Conservation (phyloP, 1,140 invertebrate species). For the Galleria mellonella region DNA sequence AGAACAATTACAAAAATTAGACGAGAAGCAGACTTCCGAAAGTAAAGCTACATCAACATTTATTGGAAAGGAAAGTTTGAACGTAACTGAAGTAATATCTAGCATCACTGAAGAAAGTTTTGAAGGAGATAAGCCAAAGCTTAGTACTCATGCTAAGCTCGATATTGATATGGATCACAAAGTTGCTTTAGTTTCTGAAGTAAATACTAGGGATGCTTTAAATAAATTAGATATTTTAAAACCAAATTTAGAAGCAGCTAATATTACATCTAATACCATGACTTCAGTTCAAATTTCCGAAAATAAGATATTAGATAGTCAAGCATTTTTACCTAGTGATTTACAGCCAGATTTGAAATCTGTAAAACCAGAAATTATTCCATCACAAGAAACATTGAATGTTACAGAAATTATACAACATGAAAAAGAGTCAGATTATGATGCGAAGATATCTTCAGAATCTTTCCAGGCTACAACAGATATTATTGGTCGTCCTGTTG, state of each 20-base stretch:
- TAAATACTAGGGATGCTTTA: slow-evolving; percentile 32
- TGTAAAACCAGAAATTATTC: slow-evolving; percentile 27
- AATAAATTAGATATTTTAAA: slow-evolving; percentile 16
- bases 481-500: slow-evolving; percentile 38
- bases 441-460: slow-evolving; percentile 11
- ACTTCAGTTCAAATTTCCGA: slow-evolving; percentile 40
- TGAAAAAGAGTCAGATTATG: slow-evolving; percentile 51
- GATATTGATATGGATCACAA: slow-evolving; percentile 42
- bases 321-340: slow-evolving; percentile 25
- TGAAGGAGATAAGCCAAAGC: slow-evolving; percentile 9
- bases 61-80: slow-evolving; percentile 45
- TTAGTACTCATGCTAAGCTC: slow-evolving; percentile 29
- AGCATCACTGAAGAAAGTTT: slow-evolving; percentile 26
- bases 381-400: slow-evolving; percentile 30
- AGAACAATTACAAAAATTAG: slow-evolving; percentile 39
- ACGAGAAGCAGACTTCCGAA: slow-evolving; percentile 17
- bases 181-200: slow-evolving; percentile 42
- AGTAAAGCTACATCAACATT: slow-evolving; percentile 28
- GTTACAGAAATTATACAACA: slow-evolving; percentile 39
- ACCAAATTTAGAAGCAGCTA: slow-evolving; percentile 30
- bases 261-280: slow-evolving; percentile 27
- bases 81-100: slow-evolving; percentile 43
- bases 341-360: slow-evolving; percentile 29
- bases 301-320: slow-evolving; percentile 42
- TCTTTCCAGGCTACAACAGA: slow-evolving; percentile 23